Conservation (phyloP, 2,888 invertebrate genomes). For the Cartodere bifasciata region DNA sequence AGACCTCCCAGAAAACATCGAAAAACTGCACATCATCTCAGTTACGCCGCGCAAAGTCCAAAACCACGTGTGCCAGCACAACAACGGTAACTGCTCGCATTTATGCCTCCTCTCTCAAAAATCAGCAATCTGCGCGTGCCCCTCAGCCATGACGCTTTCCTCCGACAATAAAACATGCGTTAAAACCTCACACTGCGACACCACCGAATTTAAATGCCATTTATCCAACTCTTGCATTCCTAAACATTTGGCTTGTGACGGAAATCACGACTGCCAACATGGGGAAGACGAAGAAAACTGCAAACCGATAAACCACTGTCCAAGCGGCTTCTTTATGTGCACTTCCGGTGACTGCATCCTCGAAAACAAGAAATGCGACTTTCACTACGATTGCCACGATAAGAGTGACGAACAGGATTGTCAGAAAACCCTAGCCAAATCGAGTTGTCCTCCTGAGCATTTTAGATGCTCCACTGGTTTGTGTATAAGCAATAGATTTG, state of each 20-base stretch:
- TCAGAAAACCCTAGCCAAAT: conserved; percentile 20
- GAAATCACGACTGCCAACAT: conserved; percentile 19
- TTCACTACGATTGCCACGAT: conserved; percentile 41
- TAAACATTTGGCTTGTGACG: conserved; percentile 27
- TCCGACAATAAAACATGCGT: conserved; percentile 45
- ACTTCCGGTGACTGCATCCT: conserved; percentile 40
- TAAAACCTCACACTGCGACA: conserved; percentile 36
- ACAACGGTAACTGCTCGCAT: conserved; percentile 58
- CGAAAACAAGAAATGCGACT: conserved; percentile 37
- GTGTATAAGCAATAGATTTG: conserved; percentile 37
- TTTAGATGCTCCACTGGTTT: conserved; percentile 38
- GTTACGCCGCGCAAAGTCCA: conserved; percentile 31
- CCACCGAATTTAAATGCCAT: conserved; percentile 33
- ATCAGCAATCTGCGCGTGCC: conserved; percentile 45
- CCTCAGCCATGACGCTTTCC: conserved; percentile 46
- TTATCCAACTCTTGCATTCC: conserved; percentile 37
- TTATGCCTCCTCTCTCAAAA: conserved; percentile 48
- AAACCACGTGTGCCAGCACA: conserved; percentile 44
- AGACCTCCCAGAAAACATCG: conserved; percentile 25
- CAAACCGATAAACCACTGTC: conserved; percentile 28
- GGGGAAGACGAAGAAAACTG: conserved; percentile 34
- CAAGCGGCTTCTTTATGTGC: conserved; percentile 39
- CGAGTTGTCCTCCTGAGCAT: conserved; percentile 35
- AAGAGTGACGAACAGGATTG: conserved; percentile 45
- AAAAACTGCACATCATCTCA: conserved; percentile 39